Evolutionary conservation across 1,140 invertebrate genomes (phyloP).

Genomic region (Mya arenaria): DNA sequence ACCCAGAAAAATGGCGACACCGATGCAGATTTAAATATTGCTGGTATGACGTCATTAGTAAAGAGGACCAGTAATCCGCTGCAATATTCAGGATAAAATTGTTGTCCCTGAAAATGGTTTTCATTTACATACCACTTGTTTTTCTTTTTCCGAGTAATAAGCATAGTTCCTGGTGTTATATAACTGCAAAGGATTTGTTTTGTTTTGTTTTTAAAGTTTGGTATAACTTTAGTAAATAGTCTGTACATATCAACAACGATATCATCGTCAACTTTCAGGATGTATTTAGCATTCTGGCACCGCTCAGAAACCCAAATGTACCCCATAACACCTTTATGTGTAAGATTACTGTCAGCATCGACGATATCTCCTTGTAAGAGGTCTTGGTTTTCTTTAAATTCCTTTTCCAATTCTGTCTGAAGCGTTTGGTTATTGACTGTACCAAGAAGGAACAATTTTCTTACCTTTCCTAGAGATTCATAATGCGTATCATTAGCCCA

Average conservation of each 20-base stretch:
- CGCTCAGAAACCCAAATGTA: slow-evolving; percentile 87
- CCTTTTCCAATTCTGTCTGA: slow-evolving; percentile 36
- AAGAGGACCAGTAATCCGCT: slow-evolving; percentile 62
- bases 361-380: slow-evolving; percentile 69
- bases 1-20: slow-evolving; percentile 82
- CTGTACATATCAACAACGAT: slow-evolving; percentile 88
- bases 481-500: slow-evolving; percentile 65
- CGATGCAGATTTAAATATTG: slow-evolving; percentile 74
- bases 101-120: slow-evolving; percentile 51
- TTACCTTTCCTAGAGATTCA: slow-evolving; percentile 28
- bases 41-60: slow-evolving; percentile 55
- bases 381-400: slow-evolving; percentile 55
- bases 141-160: slow-evolving; percentile 34
- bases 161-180: slow-evolving; percentile 39
- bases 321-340: slow-evolving; percentile 88
- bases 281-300: slow-evolving; percentile 86
- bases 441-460: slow-evolving; percentile 87
- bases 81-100: slow-evolving; percentile 68
- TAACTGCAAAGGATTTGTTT: slow-evolving; percentile 53
- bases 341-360: slow-evolving; percentile 68
- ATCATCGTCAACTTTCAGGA: slow-evolving; percentile 95
- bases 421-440: slow-evolving; percentile 78
- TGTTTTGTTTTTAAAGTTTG: background rate
- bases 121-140: slow-evolving; percentile 66
- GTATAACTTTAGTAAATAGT: slow-evolving; percentile 12